Percentiles rank a stretch among this genome's conserved stretches.
Evolutionary conservation across 2,797 vertebrate genomes (phyloP).

Genomic region (Muraenolepis orangiensis): DNA sequence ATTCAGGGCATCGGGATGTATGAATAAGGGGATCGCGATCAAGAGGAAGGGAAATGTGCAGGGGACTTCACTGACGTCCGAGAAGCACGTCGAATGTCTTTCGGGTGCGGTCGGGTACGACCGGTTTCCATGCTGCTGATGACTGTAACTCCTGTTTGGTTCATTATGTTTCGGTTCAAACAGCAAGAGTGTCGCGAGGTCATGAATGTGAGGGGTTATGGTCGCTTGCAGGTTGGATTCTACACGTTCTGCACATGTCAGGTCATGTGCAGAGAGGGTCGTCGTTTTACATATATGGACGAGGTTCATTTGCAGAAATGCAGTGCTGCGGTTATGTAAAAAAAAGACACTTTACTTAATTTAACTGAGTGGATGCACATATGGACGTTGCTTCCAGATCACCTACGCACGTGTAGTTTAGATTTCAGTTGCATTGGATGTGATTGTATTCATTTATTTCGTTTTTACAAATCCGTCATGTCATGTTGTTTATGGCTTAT

Average conservation of each 20-base stretch:
- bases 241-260: neutral
- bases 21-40: too few relatives aligned
- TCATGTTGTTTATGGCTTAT: neutral
- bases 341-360: neutral
- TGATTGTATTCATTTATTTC: neutral
- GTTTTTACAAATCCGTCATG: neutral
- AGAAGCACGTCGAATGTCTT: too few relatives aligned
- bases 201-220: too few relatives aligned
- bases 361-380: neutral
- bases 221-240: neutral
- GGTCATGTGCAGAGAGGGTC: neutral
- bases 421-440: neutral
- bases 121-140: too few relatives aligned
- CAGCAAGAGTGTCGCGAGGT: too few relatives aligned
- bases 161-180: too few relatives aligned
- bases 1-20: conserved; percentile 28
- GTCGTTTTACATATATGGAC: neutral
- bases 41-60: too few relatives aligned
- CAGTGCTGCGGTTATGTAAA: neutral
- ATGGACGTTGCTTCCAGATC: neutral
- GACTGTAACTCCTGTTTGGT: too few relatives aligned
- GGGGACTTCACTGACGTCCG: too few relatives aligned
- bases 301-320: neutral
- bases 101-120: too few relatives aligned
- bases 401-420: neutral